Base-by-base conservation (phyloP, 2,113 vertebrate genomes). In the Talpa occidentalis region DNA sequence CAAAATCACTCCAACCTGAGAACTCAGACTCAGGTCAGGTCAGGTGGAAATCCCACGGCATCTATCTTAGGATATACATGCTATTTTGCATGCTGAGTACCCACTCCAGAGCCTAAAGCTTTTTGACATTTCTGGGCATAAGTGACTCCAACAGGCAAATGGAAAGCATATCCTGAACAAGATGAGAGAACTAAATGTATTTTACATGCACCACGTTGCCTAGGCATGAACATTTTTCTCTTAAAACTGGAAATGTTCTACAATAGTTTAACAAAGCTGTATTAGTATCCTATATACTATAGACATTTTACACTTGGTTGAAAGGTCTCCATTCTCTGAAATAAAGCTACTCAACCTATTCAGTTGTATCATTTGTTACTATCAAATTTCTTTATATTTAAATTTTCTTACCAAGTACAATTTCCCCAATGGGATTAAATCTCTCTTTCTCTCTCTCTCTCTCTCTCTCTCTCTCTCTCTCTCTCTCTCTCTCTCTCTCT, bases 1-100 rank as follows among this genome's bases (percentile, higher is more conserved):
- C 40, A 88, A 93, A 92, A 5, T 49, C 49, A 86, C 80, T 88
- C 21, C 21, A 88, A 32, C 64, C 62, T 85, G 40, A 92, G 28
- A 94, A 74, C 15, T 49, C 60, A 26, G 54, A 2, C 7, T 59
- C 26, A 30, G 35, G 15, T 54, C 17, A 62, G 6, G 62, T 40
- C 6, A 60, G 28, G 14, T 47, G 21, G 56, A 81, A 91, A 84
- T 0, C 85, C 84, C 11, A 6, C 1, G 49, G 10, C 3, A 47
- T 5, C 10, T 24, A 67, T 62, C 24, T 17, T 72, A 47, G 32
- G 22, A 73, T 14, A 86, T 22, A 21, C n/a, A 54, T 19, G 42
- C 35, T 54, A 35, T 12, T 52, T n/a, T 22, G 24, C 28, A 19
- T n/a, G 32, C 52, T 37, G 62, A 37, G 15, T 40, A 2, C 3